These are phyloP conservation scores for Lethenteron camtschaticum DNA, from an alignment of 2,113 vertebrate species.

Conservation along the genomic window DNA sequence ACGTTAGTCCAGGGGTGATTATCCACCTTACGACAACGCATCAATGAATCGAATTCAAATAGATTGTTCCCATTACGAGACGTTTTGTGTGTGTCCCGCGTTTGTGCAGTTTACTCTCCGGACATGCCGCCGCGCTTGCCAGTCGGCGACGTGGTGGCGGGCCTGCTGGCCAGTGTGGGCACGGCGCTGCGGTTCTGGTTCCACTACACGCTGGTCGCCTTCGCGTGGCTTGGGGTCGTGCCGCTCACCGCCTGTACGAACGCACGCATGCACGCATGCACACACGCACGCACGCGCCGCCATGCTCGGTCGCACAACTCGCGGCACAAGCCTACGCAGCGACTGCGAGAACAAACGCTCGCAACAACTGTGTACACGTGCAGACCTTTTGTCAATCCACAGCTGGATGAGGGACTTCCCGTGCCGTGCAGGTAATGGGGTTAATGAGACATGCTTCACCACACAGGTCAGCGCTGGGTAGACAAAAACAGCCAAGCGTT, in stretches of 20 bases:
- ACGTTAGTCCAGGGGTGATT: not conserved
- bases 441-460: no score
- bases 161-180: slow-evolving; percentile 91
- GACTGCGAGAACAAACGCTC: no score
- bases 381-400: no score
- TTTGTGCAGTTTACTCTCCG: slow-evolving; percentile 66
- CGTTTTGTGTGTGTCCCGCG: slow-evolving; percentile 7
- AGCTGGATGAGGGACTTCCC: no score
- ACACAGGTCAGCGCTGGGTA: no score
- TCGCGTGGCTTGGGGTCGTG: slow-evolving; percentile 95
- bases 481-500: no score
- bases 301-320: no score
- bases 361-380: no score
- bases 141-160: slow-evolving; percentile 93
- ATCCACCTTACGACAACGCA: not conserved
- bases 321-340: no score
- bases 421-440: no score
- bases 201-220: slow-evolving; percentile 97
- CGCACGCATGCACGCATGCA: not conserved
- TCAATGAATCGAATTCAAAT: not conserved
- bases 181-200: slow-evolving; percentile 99
- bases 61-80: not conserved
- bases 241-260: slow-evolving; percentile 96
- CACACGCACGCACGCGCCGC: no score
- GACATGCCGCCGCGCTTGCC: slow-evolving; percentile 98